Evolutionary conservation across 2,113 vertebrate genomes (phyloP).

Genomic region (Camelus dromedarius): DNA sequence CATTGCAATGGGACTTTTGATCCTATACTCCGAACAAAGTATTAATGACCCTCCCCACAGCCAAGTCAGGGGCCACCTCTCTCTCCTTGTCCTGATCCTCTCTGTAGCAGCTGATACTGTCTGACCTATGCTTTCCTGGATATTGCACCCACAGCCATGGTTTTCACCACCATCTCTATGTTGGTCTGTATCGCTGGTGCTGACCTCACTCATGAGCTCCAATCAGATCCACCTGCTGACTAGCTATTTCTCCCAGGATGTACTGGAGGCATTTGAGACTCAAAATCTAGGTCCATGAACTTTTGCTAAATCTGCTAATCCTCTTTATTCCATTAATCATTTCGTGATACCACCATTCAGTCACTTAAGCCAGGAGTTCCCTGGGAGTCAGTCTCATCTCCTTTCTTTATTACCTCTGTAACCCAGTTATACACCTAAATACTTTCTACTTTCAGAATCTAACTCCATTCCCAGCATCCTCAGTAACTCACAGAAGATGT

Average conservation of each 20-base stretch:
- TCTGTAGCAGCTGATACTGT: not conserved
- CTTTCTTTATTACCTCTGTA: not conserved
- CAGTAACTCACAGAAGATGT: not conserved
- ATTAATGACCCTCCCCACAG: not conserved
- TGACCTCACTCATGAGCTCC: not conserved
- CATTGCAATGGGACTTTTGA: not conserved
- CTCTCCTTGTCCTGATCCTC: not conserved
- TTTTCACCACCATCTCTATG: not conserved
- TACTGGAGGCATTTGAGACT: not conserved
- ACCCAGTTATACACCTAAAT: not conserved
- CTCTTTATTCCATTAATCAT: not conserved
- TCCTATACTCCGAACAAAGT: not conserved
- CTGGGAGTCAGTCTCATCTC: not conserved
- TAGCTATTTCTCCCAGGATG: not conserved
- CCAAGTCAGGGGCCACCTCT: not conserved
- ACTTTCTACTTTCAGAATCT: not conserved
- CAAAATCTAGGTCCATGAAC: not conserved
- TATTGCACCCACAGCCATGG: rapidly evolving
- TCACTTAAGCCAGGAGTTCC: not conserved
- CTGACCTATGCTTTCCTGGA: not conserved
- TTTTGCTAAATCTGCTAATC: not conserved
- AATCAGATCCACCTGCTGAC: not conserved
- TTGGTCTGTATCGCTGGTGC: not conserved
- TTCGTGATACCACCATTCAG: not conserved
- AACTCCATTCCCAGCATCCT: not conserved